Percentiles rank a stretch among this genome's conserved stretches.
phyloP scores from a whole-genome alignment of 2,888 invertebrate species.

The Amphipoea oculea region DNA sequence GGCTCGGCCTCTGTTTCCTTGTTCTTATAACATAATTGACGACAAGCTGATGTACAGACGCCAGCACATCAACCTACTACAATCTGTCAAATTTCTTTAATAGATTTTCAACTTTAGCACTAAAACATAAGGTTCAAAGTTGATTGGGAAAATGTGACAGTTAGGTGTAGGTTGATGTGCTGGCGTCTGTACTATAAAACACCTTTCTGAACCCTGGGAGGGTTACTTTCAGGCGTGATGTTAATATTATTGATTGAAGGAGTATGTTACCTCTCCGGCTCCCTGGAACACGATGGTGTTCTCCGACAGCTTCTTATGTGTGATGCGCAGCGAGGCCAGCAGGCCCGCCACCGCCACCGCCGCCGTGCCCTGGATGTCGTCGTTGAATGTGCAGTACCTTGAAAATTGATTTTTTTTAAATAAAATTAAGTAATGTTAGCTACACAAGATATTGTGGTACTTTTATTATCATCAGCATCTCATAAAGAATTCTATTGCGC shows the following conservation, averaged over 20 bases:
- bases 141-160: too few relatives aligned
- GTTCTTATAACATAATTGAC: background rate
- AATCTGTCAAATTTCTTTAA: too few relatives aligned
- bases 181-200: too few relatives aligned
- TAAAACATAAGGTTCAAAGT: too few relatives aligned
- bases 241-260: background rate
- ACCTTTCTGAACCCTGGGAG: background rate
- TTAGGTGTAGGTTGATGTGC: too few relatives aligned
- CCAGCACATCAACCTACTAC: too few relatives aligned
- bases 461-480: background rate
- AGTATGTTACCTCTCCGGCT: conserved; percentile 95
- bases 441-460: background rate
- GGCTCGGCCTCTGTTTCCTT: background rate
- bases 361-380: conserved; percentile 99
- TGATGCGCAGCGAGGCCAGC: conserved; percentile 95
- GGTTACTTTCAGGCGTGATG: background rate
- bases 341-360: conserved; percentile 98
- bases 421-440: background rate
- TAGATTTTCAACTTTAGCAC: too few relatives aligned
- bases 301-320: conserved; percentile 95
- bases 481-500: background rate
- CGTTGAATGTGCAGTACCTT: conserved; percentile 98
- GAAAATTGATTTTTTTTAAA: background rate
- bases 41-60: background rate
- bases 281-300: conserved; percentile 98